A percentile compares a stretch with the other conserved stretches of the same genome.
Conservation (phyloP, 1,140 invertebrate species). For the Octopus sinensis region DNA sequence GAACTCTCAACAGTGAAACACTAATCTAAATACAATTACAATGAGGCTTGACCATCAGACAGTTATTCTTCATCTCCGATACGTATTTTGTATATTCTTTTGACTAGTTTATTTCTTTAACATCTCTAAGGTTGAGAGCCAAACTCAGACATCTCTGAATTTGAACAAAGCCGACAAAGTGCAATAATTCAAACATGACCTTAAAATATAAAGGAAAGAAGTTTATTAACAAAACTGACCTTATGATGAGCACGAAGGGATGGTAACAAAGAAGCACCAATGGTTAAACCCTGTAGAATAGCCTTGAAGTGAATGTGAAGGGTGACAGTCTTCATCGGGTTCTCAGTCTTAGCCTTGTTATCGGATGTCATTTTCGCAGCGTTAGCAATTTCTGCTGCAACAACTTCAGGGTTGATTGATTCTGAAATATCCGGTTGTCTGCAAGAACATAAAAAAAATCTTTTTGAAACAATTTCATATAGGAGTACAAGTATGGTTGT, state of each 20-base stretch:
- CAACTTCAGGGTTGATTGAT: constrained; percentile 25
- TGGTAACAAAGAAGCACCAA: constrained; percentile 88
- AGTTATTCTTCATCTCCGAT: no score
- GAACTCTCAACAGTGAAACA: no score
- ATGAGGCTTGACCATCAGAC: no score
- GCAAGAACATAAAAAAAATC: not conserved
- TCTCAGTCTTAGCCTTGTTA: constrained; percentile 19
- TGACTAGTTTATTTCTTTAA: no score
- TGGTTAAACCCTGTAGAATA: constrained; percentile 72
- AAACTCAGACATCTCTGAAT: no score
- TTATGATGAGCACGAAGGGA: constrained; percentile 90
- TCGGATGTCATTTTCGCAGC: constrained; percentile 14
- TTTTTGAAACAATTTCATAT: no score
- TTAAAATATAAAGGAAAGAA: not conserved
- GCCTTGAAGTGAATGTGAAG: constrained; percentile 57
- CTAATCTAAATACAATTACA: no score
- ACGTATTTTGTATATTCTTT: no score
- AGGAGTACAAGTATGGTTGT: no score
- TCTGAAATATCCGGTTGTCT: constrained; percentile 20
- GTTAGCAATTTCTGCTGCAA: constrained; percentile 14
- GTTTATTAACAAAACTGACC: constrained; percentile 30
- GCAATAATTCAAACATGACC: no score
- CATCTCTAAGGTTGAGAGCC: no score
- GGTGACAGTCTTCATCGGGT: constrained; percentile 21
- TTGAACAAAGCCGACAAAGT: no score